A percentile compares a stretch with the other conserved stretches of the same genome.
phyloP scores from a whole-genome alignment of 2,113 vertebrate genomes.

The Odontesthes bonariensis region DNA sequence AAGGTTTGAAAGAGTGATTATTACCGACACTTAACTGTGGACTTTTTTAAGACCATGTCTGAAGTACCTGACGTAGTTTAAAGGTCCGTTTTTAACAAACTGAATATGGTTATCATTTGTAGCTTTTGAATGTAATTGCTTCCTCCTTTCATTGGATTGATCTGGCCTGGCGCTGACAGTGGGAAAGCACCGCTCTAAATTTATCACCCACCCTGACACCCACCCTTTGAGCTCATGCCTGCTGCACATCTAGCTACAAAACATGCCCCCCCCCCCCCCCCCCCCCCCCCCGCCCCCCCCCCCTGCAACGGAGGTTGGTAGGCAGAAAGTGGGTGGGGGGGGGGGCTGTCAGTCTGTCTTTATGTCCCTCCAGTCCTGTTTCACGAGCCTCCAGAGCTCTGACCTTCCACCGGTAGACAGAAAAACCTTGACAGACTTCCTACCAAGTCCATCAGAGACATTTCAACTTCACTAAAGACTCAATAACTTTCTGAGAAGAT shows the following conservation, averaged over 20 bases:
- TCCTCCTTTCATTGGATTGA: conserved; percentile 56
- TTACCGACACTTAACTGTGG: too few relatives aligned
- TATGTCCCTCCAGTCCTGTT: conserved; percentile 57
- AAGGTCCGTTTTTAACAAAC: too few relatives aligned
- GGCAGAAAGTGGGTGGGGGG: conserved; percentile 54
- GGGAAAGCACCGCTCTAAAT: conserved; percentile 81
- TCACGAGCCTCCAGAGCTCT: conserved; percentile 52
- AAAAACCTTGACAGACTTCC: conserved; percentile 9
- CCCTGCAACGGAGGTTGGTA: conserved; percentile 42
- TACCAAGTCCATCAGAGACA: not conserved
- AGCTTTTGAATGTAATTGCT: not conserved
- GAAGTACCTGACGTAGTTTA: too few relatives aligned
- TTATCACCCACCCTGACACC: conserved; percentile 42
- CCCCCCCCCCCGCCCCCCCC: conserved; percentile 17
- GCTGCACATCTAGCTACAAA: conserved; percentile 43
- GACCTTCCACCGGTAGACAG: conserved; percentile 45
- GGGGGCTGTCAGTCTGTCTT: conserved; percentile 53
- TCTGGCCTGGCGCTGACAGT: conserved; percentile 44
- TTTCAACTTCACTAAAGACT: not conserved
- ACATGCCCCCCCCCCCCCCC: conserved; percentile 44
- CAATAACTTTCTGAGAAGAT: conserved; percentile 19
- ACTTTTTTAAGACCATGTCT: too few relatives aligned
- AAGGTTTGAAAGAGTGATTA: too few relatives aligned
- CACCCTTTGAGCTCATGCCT: conserved; percentile 20
- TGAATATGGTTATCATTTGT: too few relatives aligned